These are phyloP conservation scores for Homarus americanus DNA, from an alignment of 1,140 invertebrate genomes.

Conservation along the genomic window DNA sequence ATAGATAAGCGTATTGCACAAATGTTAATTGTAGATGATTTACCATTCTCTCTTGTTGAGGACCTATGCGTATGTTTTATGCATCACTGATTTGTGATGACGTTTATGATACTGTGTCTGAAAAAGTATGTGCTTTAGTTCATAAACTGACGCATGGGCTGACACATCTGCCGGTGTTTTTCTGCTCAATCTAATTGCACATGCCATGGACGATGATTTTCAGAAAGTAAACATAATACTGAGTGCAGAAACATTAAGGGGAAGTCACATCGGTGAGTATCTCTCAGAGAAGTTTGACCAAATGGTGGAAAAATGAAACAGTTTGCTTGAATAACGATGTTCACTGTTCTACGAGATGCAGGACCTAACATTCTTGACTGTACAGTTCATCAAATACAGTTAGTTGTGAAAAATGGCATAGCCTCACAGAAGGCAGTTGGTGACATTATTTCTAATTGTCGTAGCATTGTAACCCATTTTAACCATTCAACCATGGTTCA, in stretches of 20 bases:
- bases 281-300: slow-evolving; percentile 36
- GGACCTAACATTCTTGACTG: not conserved
- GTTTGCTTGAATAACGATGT: not conserved
- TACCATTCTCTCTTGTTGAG: slow-evolving; percentile 50
- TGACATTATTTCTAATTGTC: not conserved
- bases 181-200: slow-evolving; percentile 52
- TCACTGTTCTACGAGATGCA: slow-evolving; percentile 44
- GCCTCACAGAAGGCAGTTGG: not conserved
- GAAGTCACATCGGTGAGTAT: slow-evolving; percentile 27
- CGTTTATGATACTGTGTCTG: slow-evolving; percentile 33
- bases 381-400: not conserved
- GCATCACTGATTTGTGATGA: slow-evolving; percentile 26
- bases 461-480: not conserved
- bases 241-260: slow-evolving; percentile 1
- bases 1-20: no score
- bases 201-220: slow-evolving; percentile 34
- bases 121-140: not conserved
- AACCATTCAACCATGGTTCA: not conserved
- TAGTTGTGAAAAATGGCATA: not conserved
- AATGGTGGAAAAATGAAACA: slow-evolving; percentile 31
- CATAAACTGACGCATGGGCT: slow-evolving; percentile 28
- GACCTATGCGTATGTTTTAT: slow-evolving; percentile 46
- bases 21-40: no score
- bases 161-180: slow-evolving; percentile 40
- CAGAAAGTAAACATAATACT: slow-evolving; percentile 23